Conservation (phyloP, 2,113 vertebrate species). For the Aptenodytes patagonicus region DNA sequence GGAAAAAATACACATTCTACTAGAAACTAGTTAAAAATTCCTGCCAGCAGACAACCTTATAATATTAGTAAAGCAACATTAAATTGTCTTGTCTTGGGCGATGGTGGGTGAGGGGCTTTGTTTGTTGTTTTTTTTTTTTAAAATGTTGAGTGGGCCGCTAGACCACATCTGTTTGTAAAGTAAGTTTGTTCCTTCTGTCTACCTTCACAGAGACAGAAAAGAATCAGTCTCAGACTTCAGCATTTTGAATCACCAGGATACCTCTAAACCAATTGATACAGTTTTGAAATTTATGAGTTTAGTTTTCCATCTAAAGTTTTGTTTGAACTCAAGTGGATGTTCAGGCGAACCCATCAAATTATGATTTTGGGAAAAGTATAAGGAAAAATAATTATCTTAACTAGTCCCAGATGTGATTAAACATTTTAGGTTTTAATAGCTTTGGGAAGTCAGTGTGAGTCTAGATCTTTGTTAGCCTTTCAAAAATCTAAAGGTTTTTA, state of each 20-base stretch:
- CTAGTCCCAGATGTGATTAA: neutral
- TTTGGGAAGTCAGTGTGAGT: neutral
- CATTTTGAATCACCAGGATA: neutral
- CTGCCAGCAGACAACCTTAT: neutral
- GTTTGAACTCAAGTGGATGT: neutral
- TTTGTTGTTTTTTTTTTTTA: neutral
- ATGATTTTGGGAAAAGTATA: neutral
- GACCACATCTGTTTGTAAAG: neutral
- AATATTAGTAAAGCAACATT: neutral
- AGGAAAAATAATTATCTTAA: neutral
- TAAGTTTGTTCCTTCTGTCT: neutral
- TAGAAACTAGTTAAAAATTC: neutral
- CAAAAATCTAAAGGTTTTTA: neutral
- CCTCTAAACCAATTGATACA: neutral
- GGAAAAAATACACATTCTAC: neutral
- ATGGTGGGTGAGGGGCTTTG: accelerated
- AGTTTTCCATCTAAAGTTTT: neutral
- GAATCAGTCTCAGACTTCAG: neutral
- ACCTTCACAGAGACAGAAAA: neutral
- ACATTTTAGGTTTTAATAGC: neutral
- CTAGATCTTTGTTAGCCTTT: neutral
- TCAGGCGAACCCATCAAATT: neutral
- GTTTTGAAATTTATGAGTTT: neutral
- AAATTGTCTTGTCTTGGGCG: neutral
- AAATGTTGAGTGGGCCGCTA: neutral